Evolutionary conservation across 1,140 invertebrate genomes (phyloP).

Genomic region (Pogonus chalceus): DNA sequence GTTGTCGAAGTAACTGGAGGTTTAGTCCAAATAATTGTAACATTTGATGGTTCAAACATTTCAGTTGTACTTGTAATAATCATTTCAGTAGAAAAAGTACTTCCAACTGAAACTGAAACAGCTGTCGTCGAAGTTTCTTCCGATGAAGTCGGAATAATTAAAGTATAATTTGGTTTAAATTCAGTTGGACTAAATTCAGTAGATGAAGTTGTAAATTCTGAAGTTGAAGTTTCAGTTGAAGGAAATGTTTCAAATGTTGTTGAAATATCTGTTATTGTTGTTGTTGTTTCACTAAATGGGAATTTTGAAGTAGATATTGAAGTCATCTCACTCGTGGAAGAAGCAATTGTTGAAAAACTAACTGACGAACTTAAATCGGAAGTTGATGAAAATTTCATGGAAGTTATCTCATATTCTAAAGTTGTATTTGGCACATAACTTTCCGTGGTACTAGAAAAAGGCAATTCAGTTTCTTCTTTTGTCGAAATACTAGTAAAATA

Average conservation of each 20-base stretch:
- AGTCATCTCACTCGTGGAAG: background rate
- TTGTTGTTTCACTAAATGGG: conserved; percentile 10
- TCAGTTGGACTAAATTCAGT: conserved; percentile 9
- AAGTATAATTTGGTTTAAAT: background rate
- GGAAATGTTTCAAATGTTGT: conserved; percentile 17
- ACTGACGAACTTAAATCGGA: background rate
- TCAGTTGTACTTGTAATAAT: conserved; percentile 18
- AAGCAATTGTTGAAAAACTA: background rate
- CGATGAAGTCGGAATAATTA: conserved; percentile 5
- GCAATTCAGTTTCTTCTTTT: background rate
- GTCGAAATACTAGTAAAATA: background rate
- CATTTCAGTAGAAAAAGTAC: conserved; percentile 17
- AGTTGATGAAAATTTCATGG: background rate
- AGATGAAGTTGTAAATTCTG: conserved; percentile 10
- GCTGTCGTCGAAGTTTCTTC: conserved; percentile 11
- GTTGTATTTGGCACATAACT: conserved; percentile 17
- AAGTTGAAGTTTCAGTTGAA: conserved; percentile 15
- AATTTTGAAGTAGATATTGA: background rate
- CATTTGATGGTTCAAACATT: conserved; percentile 11
- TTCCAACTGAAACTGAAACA: too few species aligned
- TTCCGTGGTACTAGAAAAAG: conserved; percentile 7
- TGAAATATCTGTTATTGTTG: conserved; percentile 6
- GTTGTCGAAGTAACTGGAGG: conserved; percentile 17
- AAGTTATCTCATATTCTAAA: conserved; percentile 12
- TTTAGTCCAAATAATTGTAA: conserved; percentile 6